These are phyloP conservation scores for Delphinapterus leucas DNA, from an alignment of 2,113 vertebrate species.

Conservation along the genomic window DNA sequence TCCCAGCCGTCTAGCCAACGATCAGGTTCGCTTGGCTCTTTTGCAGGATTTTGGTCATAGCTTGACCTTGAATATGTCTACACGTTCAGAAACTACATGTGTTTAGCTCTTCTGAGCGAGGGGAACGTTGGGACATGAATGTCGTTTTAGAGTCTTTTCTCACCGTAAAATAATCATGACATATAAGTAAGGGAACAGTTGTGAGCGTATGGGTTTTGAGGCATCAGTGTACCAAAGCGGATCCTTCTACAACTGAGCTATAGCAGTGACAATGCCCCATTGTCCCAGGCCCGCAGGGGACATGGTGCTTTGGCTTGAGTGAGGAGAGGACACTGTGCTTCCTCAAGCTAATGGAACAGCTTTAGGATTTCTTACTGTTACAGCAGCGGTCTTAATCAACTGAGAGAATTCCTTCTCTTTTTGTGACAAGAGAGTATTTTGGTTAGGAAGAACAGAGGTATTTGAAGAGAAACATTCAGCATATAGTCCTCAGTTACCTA, in stretches of 20 bases:
- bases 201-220: not conserved
- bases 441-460: not conserved
- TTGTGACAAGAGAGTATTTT: not conserved
- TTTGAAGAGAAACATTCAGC: not conserved
- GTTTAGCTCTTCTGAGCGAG: not conserved
- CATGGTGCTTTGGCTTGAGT: not conserved
- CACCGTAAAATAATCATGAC: not conserved
- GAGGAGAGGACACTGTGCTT: rapidly evolving
- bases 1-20: not conserved
- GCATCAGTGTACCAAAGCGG: not conserved
- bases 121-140: not conserved
- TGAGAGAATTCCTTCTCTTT: not conserved
- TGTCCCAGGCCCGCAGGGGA: not conserved
- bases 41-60: not conserved
- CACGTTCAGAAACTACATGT: not conserved
- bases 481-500: not conserved
- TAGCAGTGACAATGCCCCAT: no score
- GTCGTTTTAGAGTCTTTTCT: not conserved
- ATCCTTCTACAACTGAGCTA: not conserved
- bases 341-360: not conserved
- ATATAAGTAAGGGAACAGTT: not conserved
- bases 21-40: not conserved
- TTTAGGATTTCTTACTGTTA: not conserved
- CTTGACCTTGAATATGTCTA: not conserved
- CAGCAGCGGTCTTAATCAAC: not conserved